These are phyloP conservation scores for Cataglyphis hispanica DNA, from an alignment of 1,140 invertebrate genomes.

Conservation along the genomic window DNA sequence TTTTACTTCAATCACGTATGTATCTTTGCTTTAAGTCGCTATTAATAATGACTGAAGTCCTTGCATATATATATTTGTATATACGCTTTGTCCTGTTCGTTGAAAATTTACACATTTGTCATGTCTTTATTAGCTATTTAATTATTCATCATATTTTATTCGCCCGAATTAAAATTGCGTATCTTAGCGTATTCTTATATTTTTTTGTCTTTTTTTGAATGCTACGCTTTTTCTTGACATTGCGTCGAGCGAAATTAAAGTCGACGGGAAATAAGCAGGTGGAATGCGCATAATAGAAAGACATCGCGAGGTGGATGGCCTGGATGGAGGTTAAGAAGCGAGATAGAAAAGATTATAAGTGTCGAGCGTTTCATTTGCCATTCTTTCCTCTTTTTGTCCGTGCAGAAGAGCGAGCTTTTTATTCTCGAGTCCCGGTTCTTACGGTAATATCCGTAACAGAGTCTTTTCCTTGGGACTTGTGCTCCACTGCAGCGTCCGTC, in stretches of 20 bases:
- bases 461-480: conserved; percentile 54
- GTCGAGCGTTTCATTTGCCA: conserved; percentile 79
- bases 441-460: conserved; percentile 77
- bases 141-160: conserved; percentile 40
- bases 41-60: conserved; percentile 76
- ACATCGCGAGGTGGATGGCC: conserved; percentile 32
- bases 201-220: not conserved
- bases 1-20: conserved; percentile 73
- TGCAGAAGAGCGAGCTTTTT: conserved; percentile 67
- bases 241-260: conserved; percentile 52
- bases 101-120: conserved; percentile 67
- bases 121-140: conserved; percentile 19
- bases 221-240: conserved; percentile 13
- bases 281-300: conserved; percentile 59
- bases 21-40: conserved; percentile 71
- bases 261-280: conserved; percentile 41
- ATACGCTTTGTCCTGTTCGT: conserved; percentile 51
- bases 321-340: conserved; percentile 1
- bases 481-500: conserved; percentile 27
- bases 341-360: conserved; percentile 77
- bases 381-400: conserved; percentile 45
- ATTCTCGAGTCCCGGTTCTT: conserved; percentile 63
- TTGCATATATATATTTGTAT: not conserved
- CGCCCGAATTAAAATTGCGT: conserved; percentile 41
- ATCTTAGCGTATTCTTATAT: conserved; percentile 52